These are phyloP conservation scores for Oxytorus armatus DNA, from an alignment of 2,888 invertebrate species.

Conservation along the genomic window DNA sequence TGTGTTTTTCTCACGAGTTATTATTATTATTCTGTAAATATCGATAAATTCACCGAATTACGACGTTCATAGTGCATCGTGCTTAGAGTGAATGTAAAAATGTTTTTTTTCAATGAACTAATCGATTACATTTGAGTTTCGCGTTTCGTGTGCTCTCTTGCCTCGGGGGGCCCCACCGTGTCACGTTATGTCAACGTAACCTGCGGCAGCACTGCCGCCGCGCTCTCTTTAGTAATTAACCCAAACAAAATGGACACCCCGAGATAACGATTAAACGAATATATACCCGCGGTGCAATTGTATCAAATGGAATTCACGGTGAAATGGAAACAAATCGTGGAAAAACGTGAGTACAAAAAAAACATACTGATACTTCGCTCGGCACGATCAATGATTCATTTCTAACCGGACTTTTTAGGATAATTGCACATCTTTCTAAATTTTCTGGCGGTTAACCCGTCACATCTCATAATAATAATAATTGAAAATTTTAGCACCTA, in stretches of 20 bases:
- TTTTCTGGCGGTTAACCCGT: slow-evolving; percentile 22
- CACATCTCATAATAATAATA: slow-evolving; percentile 37
- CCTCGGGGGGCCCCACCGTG: slow-evolving; percentile 64
- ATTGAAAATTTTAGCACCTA: slow-evolving; percentile 44
- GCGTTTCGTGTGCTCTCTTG: slow-evolving; percentile 62
- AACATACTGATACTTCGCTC: no score
- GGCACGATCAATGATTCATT: no score
- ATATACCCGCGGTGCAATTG: slow-evolving; percentile 72
- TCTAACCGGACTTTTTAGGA: no score
- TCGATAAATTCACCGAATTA: background rate
- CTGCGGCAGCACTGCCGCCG: slow-evolving; percentile 84
- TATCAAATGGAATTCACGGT: slow-evolving; percentile 77
- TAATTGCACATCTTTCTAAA: background rate
- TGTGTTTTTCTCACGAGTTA: slow-evolving; percentile 31
- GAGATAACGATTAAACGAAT: slow-evolving; percentile 83
- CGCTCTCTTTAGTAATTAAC: slow-evolving; percentile 83
- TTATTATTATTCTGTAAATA: slow-evolving; percentile 8
- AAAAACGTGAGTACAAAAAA: slow-evolving; percentile 75
- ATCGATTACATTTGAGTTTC: slow-evolving; percentile 56
- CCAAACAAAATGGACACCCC: slow-evolving; percentile 85
- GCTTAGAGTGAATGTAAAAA: slow-evolving; percentile 1
- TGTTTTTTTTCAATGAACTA: slow-evolving; percentile 52
- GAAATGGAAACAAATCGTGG: slow-evolving; percentile 76
- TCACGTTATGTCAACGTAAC: slow-evolving; percentile 79
- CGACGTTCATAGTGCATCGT: background rate